Base-by-base conservation (phyloP, 2,113 vertebrate species). In the Passer montanus region DNA sequence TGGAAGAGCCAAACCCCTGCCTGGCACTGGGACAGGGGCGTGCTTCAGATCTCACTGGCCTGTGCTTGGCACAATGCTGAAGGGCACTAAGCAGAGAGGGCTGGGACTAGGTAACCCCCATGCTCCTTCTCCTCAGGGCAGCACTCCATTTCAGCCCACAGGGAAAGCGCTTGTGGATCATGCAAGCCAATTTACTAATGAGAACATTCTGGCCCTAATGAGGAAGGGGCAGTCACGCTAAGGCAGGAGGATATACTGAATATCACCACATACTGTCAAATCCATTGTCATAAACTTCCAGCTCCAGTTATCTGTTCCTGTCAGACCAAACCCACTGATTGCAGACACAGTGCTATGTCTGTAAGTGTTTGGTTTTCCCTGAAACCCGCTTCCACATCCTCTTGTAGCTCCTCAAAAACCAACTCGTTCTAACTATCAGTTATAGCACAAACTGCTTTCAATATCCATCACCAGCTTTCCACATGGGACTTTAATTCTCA, bases 361-460 rank as follows among this genome's bases (percentile, higher is more conserved):
- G 33, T 13, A 30, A 60, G 26, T 0, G 0, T 68, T 46, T 67
- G 59, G 10, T 88, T 80, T 64, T 33, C 31, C 15, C 53, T 80
- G 50, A 78, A 92, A 75, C 10, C 3, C 2, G 7, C 21, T 55
- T 55, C 16, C 8, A 1, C 2, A 2, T 86, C 10, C 35, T 26
- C 41, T 67, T 56, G 7, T 49, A 81, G 20, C 16, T 46, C 39
- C 82, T 70, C 2, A 0, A 84, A 93, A 95, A 19, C 2, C n/a
- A 73, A 1, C 39, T 86, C 1, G 0, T 39, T 73, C 46, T 66
- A 90, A 35, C 22, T 7, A 3, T 53, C 0, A 0, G 13, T 66
- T 73, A 7, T 43, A 70, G 66, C n/a, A 73, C 50, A 87, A 91
- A 92, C 55, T 86, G 31, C n/a, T 94, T 79, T 75, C 53, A 37